Evolutionary conservation across 1,140 invertebrate species (phyloP).

Genomic region (Pissodes strobi): DNA sequence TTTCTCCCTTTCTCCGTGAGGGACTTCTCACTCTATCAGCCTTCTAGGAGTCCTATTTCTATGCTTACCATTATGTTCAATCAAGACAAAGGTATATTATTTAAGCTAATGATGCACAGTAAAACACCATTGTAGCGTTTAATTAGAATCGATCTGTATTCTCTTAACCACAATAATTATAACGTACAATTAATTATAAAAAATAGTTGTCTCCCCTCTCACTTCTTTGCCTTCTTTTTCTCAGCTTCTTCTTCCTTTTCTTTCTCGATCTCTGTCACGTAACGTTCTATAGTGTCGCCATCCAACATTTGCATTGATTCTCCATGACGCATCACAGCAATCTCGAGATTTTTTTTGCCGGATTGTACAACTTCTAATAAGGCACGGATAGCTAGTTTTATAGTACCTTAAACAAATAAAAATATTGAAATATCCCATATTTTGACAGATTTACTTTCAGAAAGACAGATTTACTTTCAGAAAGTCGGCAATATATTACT

Average conservation of each 20-base stretch:
- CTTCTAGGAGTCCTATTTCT: too few relatives aligned
- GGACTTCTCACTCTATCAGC: too few relatives aligned
- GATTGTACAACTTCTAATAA: slow-evolving; percentile 97
- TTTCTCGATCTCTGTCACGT: slow-evolving; percentile 93
- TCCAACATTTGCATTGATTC: slow-evolving; percentile 88
- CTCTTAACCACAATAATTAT: too few relatives aligned
- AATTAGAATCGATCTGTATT: not conserved
- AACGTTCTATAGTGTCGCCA: slow-evolving; percentile 86
- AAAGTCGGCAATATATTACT: too few relatives aligned
- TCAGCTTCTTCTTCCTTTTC: slow-evolving; percentile 98
- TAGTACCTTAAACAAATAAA: slow-evolving; percentile 60
- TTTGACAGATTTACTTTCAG: not conserved
- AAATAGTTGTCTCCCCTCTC: slow-evolving; percentile 44
- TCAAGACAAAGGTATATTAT: too few relatives aligned
- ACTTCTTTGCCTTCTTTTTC: slow-evolving; percentile 96
- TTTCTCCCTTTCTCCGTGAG: too few relatives aligned
- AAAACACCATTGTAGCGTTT: not conserved
- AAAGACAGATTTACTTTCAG: not conserved
- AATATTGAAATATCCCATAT: not conserved
- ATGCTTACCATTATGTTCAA: too few relatives aligned
- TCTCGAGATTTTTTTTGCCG: slow-evolving; percentile 97
- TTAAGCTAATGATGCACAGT: too few relatives aligned
- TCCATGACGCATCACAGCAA: slow-evolving; percentile 90
- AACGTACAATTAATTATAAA: slow-evolving; percentile 3
- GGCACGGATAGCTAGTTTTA: slow-evolving; percentile 91